Conservation (phyloP, 2,113 vertebrate genomes). For the Pygoscelis adeliae region DNA sequence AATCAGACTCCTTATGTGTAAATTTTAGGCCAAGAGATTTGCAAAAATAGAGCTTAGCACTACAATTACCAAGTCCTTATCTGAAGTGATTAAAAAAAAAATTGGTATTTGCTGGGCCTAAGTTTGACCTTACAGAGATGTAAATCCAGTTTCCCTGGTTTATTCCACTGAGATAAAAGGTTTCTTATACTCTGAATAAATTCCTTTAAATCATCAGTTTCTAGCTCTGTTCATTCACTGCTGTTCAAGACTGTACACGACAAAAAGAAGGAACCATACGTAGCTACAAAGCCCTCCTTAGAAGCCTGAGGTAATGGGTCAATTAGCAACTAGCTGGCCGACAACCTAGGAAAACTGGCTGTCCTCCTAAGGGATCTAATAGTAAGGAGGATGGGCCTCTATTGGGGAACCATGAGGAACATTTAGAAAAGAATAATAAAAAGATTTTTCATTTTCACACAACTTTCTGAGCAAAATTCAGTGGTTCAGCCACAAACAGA, state of each 20-base stretch:
- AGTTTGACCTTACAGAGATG: not conserved
- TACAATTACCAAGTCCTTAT: not conserved
- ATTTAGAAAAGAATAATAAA: not conserved
- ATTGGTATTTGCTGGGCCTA: not conserved
- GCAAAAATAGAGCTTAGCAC: not conserved
- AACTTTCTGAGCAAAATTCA: not conserved
- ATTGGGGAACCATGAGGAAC: not conserved
- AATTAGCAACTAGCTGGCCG: not conserved
- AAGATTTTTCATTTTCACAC: not conserved
- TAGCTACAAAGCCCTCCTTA: not conserved
- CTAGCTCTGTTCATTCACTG: not conserved
- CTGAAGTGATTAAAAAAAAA: not conserved
- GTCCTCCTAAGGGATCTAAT: not conserved
- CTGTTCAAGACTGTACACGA: not conserved
- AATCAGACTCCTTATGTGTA: not conserved
- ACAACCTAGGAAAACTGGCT: not conserved
- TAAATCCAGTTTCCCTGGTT: not conserved
- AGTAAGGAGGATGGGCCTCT: not conserved
- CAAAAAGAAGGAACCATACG: not conserved
- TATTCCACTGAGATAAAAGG: not conserved
- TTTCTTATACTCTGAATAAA: not conserved
- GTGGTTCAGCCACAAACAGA: not conserved
- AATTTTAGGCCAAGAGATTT: not conserved
- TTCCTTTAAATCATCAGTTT: not conserved
- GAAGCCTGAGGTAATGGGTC: not conserved